Percentiles rank a stretch among this genome's conserved stretches.
phyloP scores from a whole-genome alignment of 2,113 vertebrate genomes.

The Campylomormyrus numenius region DNA sequence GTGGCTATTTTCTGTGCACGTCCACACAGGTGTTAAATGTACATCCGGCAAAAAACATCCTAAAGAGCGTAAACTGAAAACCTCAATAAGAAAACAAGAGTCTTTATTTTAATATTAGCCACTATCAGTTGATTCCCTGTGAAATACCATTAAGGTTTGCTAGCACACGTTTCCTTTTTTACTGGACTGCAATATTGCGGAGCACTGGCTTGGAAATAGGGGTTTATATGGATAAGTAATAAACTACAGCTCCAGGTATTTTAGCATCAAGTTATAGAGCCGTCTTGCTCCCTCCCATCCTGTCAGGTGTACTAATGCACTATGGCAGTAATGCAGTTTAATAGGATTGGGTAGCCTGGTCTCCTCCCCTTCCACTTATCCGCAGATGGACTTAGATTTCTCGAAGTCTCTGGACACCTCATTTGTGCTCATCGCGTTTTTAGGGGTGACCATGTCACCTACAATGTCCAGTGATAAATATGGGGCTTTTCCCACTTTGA shows the following conservation, averaged over 20 bases:
- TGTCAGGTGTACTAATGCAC: constrained; percentile 44
- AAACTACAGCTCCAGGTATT: not conserved
- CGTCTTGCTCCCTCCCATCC: not conserved
- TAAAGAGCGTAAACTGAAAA: not conserved
- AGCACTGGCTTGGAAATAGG: not conserved
- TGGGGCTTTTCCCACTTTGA: not conserved
- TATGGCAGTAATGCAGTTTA: constrained; percentile 61
- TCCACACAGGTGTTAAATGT: not conserved
- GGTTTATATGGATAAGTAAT: not conserved
- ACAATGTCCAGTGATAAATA: not conserved
- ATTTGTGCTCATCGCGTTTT: not conserved
- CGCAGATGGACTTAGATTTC: not conserved
- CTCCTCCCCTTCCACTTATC: constrained; percentile 31
- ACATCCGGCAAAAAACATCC: not conserved
- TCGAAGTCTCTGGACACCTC: not conserved
- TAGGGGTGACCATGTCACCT: not conserved
- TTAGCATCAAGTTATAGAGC: not conserved
- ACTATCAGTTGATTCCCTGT: not conserved
- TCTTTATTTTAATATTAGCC: not conserved
- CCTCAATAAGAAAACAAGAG: not conserved
- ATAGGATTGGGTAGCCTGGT: constrained; percentile 60
- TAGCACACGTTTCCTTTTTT: not conserved
- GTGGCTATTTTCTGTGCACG: not conserved
- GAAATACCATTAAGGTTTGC: not conserved
- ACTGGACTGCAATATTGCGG: not conserved